A percentile compares a stretch with the other conserved stretches of the same genome.
Conservation (phyloP, 2,113 vertebrate genomes). For the Heloderma charlesbogerti region DNA sequence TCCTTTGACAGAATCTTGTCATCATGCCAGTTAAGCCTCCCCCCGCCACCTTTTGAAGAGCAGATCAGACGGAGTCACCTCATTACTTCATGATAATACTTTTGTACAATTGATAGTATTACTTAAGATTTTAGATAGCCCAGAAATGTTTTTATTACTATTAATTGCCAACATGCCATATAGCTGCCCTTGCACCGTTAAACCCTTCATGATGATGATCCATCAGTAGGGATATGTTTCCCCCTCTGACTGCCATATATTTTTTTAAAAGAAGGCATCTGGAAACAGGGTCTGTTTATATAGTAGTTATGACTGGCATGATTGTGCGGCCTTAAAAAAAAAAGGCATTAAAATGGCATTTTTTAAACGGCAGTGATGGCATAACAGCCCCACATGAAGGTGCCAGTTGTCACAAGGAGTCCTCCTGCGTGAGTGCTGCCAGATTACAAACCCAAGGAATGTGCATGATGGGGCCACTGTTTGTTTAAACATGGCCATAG, state of each 20-base stretch:
- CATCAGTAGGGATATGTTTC: neutral
- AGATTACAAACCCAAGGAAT: neutral
- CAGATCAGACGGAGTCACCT: neutral
- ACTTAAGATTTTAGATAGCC: neutral
- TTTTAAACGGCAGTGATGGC: neutral
- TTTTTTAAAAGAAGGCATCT: neutral
- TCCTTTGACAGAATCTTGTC: neutral
- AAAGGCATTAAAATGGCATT: no score
- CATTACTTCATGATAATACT: neutral
- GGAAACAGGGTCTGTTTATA: neutral
- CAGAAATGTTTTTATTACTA: neutral
- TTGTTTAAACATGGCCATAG: neutral
- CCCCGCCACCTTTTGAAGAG: neutral
- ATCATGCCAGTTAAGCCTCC: neutral
- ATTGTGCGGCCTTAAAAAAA: neutral
- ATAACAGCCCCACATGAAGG: neutral
- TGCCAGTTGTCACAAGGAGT: neutral
- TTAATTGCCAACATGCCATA: neutral
- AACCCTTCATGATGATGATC: neutral
- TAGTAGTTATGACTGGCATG: neutral
- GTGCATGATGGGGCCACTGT: neutral
- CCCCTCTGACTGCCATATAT: neutral
- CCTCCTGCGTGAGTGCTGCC: neutral
- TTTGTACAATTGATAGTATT: neutral
- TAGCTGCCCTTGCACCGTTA: neutral